These are phyloP conservation scores for Halcyon malimbica DNA, from an alignment of 2,113 vertebrate genomes.

Conservation along the genomic window DNA sequence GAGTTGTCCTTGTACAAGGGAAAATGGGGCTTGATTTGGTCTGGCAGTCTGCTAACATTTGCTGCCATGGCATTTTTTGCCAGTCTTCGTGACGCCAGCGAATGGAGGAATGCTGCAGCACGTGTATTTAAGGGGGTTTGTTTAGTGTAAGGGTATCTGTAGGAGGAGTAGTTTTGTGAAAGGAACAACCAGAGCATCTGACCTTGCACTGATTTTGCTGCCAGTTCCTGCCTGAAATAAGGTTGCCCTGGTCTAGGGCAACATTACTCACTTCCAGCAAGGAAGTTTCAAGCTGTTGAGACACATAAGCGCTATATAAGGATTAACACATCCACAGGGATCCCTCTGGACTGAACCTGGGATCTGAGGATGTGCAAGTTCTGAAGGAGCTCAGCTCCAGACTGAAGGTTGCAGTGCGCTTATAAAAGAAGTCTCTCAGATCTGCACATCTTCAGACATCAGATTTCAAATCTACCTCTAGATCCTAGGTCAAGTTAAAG, in stretches of 20 bases:
- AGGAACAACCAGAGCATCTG: slow-evolving; percentile 12
- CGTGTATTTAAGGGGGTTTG: background rate
- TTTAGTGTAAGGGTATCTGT: slow-evolving; percentile 28
- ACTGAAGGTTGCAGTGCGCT: background rate
- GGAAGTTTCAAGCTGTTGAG: background rate
- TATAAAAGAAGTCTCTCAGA: background rate
- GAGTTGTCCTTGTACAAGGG: slow-evolving; percentile 36
- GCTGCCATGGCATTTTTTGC: slow-evolving; percentile 59
- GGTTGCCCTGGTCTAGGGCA: background rate
- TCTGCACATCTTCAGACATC: background rate
- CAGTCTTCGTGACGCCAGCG: background rate
- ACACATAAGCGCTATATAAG: background rate
- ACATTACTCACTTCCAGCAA: slow-evolving; percentile 11
- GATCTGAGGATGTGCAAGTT: background rate
- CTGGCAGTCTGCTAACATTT: slow-evolving; percentile 36
- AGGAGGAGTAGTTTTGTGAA: slow-evolving; percentile 49
- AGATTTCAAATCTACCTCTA: background rate
- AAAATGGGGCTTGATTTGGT: slow-evolving; percentile 45
- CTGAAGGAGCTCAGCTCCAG: background rate
- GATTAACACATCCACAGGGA: background rate
- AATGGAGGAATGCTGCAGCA: background rate
- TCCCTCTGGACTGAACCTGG: background rate
- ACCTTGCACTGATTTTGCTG: slow-evolving; percentile 43
- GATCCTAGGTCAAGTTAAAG: background rate
- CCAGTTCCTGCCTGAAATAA: slow-evolving; percentile 42